These are phyloP conservation scores for Gila orcuttii DNA, from an alignment of 2,113 vertebrate species.

Conservation along the genomic window DNA sequence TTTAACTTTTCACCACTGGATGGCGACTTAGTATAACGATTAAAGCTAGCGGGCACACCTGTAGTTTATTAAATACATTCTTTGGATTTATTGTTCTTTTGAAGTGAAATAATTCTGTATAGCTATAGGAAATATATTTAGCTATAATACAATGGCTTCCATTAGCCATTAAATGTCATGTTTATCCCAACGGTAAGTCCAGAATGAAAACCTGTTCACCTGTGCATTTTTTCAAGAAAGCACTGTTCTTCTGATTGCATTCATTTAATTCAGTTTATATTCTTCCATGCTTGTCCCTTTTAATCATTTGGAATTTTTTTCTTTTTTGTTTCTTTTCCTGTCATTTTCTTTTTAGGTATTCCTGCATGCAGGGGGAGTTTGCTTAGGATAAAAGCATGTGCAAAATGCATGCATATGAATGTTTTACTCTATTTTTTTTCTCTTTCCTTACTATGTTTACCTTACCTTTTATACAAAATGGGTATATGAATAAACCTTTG, in stretches of 20 bases:
- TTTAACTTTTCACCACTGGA: constrained; percentile 8
- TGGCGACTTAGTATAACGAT: constrained; percentile 3
- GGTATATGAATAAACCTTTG: not conserved
- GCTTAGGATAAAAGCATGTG: not conserved
- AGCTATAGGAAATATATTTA: not conserved
- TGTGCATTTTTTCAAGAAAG: not conserved
- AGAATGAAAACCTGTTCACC: not conserved
- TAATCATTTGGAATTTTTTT: too few relatives aligned
- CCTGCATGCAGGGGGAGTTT: too few relatives aligned
- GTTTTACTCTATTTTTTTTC: not conserved
- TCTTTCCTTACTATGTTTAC: not conserved
- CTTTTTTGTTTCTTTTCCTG: too few relatives aligned
- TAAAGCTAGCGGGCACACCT: not conserved
- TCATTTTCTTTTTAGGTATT: too few relatives aligned
- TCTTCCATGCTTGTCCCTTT: too few relatives aligned
- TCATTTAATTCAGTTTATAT: too few relatives aligned
- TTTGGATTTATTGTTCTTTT: not conserved
- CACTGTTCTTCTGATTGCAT: too few relatives aligned
- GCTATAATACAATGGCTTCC: not conserved
- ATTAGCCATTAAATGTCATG: not conserved
- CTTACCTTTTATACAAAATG: not conserved
- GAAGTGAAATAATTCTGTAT: not conserved
- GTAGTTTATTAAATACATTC: not conserved
- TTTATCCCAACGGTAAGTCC: not conserved
- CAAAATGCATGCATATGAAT: not conserved